phyloP scores from a whole-genome alignment of 2,797 vertebrate species.

The Anniella stebbinsi region DNA sequence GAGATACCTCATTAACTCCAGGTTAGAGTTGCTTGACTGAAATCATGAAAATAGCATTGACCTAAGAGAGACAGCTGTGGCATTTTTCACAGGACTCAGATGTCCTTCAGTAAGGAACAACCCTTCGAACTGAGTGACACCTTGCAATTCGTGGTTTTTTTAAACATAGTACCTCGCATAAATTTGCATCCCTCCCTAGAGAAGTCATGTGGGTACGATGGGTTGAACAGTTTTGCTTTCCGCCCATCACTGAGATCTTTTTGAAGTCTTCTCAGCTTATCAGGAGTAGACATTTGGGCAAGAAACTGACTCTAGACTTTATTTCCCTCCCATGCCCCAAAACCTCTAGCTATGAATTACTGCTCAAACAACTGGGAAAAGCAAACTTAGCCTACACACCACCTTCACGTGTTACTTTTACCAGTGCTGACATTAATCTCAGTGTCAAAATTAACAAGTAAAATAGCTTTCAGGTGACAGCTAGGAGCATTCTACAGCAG shows the following conservation, averaged over 20 bases:
- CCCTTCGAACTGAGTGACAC: not conserved
- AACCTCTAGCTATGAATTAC: not conserved
- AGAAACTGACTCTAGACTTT: not conserved
- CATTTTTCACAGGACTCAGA: not conserved
- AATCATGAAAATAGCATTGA: not conserved
- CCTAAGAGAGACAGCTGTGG: not conserved
- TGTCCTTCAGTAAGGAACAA: not conserved
- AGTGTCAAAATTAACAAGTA: not conserved
- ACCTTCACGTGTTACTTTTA: not conserved
- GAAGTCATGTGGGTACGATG: not conserved
- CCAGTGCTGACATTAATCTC: not conserved
- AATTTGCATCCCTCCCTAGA: not conserved
- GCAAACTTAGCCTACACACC: not conserved
- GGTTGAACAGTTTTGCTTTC: not conserved
- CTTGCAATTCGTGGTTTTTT: not conserved
- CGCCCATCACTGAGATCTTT: not conserved
- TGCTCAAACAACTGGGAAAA: not conserved
- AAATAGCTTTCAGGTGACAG: not conserved
- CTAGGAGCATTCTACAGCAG: not conserved
- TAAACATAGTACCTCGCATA: not conserved
- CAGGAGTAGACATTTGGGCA: too few species aligned
- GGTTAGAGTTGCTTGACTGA: not conserved
- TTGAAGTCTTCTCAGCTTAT: not conserved
- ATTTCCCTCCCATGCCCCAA: not conserved
- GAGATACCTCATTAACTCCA: not conserved